Conservation (phyloP, 2,797 vertebrate genomes). For the Lacerta agilis region DNA sequence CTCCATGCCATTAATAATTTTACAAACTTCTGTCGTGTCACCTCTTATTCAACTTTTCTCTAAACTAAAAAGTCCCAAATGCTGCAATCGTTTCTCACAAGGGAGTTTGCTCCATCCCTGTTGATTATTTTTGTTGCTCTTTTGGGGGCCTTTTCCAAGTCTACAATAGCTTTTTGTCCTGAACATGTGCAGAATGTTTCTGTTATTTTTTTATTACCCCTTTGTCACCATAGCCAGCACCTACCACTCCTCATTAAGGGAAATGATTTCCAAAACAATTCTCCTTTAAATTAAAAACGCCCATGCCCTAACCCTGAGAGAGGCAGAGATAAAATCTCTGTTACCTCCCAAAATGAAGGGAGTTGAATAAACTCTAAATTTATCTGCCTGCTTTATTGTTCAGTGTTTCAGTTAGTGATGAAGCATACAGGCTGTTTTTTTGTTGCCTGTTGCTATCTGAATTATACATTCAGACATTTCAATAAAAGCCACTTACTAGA, state of each 20-base stretch:
- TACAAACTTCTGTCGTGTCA: too few species aligned
- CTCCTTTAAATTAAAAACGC: neutral
- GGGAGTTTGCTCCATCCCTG: too few species aligned
- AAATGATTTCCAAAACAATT: neutral
- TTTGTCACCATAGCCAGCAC: neutral
- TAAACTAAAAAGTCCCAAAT: too few species aligned
- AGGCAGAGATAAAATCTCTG: neutral
- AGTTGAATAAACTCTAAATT: slow-evolving; percentile 13
- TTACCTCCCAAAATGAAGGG: neutral
- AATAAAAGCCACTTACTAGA: slow-evolving; percentile 30
- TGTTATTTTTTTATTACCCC: neutral
- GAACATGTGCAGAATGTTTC: neutral
- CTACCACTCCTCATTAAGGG: neutral
- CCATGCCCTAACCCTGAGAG: neutral
- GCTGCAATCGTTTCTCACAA: too few species aligned
- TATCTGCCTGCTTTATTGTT: slow-evolving; percentile 11
- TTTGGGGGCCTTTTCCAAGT: too few species aligned
- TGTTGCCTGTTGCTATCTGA: slow-evolving; percentile 21
- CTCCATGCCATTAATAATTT: too few species aligned
- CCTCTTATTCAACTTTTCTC: too few species aligned
- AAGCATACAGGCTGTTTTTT: slow-evolving; percentile 20
- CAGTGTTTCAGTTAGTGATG: neutral
- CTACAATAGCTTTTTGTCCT: neutral
- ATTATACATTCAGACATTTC: slow-evolving; percentile 27
- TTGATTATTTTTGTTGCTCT: too few species aligned